Evolutionary conservation across 92 coral and sea anemone genomes (phyloP), one percentile per base, ranked within the genome.

Genomic region (Siderastrea radians): DNA sequence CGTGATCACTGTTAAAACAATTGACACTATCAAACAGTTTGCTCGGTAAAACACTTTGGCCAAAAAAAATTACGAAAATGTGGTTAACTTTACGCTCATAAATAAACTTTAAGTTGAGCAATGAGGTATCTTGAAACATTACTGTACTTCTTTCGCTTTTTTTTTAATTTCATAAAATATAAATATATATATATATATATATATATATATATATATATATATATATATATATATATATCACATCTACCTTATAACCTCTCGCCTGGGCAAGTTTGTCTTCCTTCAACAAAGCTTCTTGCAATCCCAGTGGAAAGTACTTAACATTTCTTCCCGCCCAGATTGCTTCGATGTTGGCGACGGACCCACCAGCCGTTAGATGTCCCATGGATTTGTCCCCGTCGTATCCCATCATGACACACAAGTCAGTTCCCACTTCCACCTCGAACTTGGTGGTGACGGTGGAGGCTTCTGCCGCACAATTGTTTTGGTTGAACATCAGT

Each of bases 271-370:
- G 90, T 10, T 14, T 81, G 3, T 82, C 80, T 14, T 92, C 99
- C 45, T 69, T 89, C 64, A 49, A 57, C 75, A 96, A 81, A 62
- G 99, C 95, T 61, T 95, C 96, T 78, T 94, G 93, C 1, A 96
- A 77, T 61, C 96, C 96, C 26, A 94, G 93, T 50, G 99, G 91
- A 73, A 92, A 92, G 92, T 81, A 96, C 92, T 93, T 96, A 38
- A 96, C 86, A 75, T 96, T 96, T 45, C 99, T 78, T 57, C 91
- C 95, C 50, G 96, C 95, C 99, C 99, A 96, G 67, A 96, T 80
- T 66, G 97, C 95, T 83, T 96, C 99, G 69, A 96, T 94, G 89
- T 96, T 96, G n/a, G 99, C 99, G 17, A 96, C 84, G 47, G 95
- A 87, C 7, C 99, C 99, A 10, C 96, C 98, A 68, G 93, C 86